These are phyloP conservation scores for Drosophila niveifrons DNA, from an alignment of 2,888 invertebrate species.

Conservation along the genomic window DNA sequence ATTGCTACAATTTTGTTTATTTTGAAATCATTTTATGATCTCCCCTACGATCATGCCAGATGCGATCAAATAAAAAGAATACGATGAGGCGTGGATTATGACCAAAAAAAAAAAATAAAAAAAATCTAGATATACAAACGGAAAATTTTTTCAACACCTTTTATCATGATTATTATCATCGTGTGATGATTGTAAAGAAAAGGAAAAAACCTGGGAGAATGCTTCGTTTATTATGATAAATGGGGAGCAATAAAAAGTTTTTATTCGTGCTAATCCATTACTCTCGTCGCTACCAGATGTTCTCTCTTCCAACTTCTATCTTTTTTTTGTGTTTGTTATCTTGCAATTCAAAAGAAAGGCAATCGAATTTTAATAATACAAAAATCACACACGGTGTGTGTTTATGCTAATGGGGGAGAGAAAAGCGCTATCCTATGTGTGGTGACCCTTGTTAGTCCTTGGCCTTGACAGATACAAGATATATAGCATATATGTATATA, in stretches of 20 bases:
- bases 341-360: neutral
- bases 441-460: conserved; percentile 18
- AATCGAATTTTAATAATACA: conserved; percentile 13
- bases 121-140: conserved; percentile 14
- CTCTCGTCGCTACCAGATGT: conserved; percentile 27
- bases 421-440: neutral
- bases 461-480: conserved; percentile 24
- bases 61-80: conserved; percentile 10
- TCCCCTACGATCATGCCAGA: conserved; percentile 19
- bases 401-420: conserved; percentile 2
- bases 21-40: conserved; percentile 22
- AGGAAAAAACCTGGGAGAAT: conserved; percentile 1
- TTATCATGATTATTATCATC: conserved; percentile 21
- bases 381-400: neutral
- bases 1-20: conserved; percentile 22
- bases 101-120: neutral
- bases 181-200: conserved; percentile 9
- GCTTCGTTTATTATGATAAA: conserved; percentile 43
- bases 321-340: too few relatives aligned
- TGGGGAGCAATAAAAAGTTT: conserved; percentile 28
- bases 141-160: conserved; percentile 48
- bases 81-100: conserved; percentile 2
- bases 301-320: neutral
- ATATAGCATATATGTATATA: conserved; percentile 2
- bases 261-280: conserved; percentile 42